Base-by-base conservation (phyloP, 2,888 invertebrate species). In the Glomeris marginata region DNA sequence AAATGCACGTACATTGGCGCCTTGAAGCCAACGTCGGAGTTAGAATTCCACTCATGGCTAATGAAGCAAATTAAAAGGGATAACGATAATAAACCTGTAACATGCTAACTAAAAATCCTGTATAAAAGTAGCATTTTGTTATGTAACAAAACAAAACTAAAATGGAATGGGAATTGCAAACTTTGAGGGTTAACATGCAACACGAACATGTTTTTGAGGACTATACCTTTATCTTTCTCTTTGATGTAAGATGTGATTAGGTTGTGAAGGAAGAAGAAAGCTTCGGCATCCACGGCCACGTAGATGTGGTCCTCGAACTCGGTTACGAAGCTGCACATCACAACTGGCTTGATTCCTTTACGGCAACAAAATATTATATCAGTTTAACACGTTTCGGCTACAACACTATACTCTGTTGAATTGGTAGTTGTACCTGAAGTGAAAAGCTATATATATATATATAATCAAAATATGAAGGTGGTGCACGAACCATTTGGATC, bases 301-400 rank as follows among this genome's bases (percentile, higher is more conserved):
- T 90, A 92, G 62, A 97, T 95, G 66, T 95, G 94, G 69, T 95
- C 94, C 66, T 95, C 92, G 70, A 98, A 97, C 69, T 97, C 94
- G 1, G 95, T 95, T 53, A 95, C 90, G 68, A 98, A 95, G 66
- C 90, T 90, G 72, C 94, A 94, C 60, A 91, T 84, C 33, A 97
- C 94, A 45, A 80, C 75, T 1, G 94, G 91, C 66, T 87, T 88
- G 49, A 62, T 58, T 54, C 67, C 69, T 68, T 28, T 28, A n/a
- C n/a, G n/a, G n/a, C 8, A 28, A 28, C 28, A 8, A 28, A 28
- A 16, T 41, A 10, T 41, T 6, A 38, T 38, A 8, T n/a, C 21
- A 43, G 3, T 10, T 22, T 18, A 33, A 5, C 28, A 28, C 28
- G 28, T 8, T 3, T 28, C 3, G 28, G 28, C n/a, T n/a, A n/a